Conservation (phyloP, 2,888 invertebrate genomes). For the Drosophila picticornis region DNA sequence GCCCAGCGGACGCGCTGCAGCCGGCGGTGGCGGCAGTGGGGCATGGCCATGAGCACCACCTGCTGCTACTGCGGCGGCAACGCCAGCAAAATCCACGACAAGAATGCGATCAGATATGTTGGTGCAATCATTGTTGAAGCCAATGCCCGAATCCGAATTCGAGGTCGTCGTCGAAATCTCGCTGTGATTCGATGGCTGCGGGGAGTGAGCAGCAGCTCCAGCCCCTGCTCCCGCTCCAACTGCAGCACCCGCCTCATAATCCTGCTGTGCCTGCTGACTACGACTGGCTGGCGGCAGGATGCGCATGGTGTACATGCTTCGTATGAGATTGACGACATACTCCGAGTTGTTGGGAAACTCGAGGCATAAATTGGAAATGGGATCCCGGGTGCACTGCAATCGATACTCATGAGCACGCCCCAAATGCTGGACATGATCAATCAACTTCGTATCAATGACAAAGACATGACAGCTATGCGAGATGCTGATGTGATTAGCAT, state of each 20-base stretch:
- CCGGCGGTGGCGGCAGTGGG: conserved; percentile 44
- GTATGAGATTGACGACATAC: conserved; percentile 90
- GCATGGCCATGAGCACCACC: conserved; percentile 38
- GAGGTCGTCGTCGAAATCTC: conserved; percentile 93
- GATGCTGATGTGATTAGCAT: conserved; percentile 86
- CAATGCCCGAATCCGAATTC: conserved; percentile 98
- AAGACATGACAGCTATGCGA: conserved; percentile 98
- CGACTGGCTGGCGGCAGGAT: conserved; percentile 83
- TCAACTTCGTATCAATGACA: conserved; percentile 94
- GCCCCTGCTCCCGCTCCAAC: conserved; percentile 64
- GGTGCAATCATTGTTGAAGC: conserved; percentile 95
- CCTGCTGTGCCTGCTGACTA: conserved; percentile 63
- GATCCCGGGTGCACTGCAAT: conserved; percentile 92
- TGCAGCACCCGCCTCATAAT: conserved; percentile 68
- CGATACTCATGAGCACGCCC: conserved; percentile 93
- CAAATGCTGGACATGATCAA: conserved; percentile 92
- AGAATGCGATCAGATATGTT: conserved; percentile 93
- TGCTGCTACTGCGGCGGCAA: conserved; percentile 9
- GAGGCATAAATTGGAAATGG: conserved; percentile 91
- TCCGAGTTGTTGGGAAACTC: conserved; percentile 96
- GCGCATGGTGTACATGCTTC: conserved; percentile 90
- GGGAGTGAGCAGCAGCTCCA: conserved; percentile 88
- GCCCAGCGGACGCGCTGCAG: conserved; percentile 75
- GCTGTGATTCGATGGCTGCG: conserved; percentile 93
- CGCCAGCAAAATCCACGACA: conserved; percentile 89